Evolutionary conservation across 2,113 vertebrate genomes (phyloP).

Genomic region (Apteryx owenii): DNA sequence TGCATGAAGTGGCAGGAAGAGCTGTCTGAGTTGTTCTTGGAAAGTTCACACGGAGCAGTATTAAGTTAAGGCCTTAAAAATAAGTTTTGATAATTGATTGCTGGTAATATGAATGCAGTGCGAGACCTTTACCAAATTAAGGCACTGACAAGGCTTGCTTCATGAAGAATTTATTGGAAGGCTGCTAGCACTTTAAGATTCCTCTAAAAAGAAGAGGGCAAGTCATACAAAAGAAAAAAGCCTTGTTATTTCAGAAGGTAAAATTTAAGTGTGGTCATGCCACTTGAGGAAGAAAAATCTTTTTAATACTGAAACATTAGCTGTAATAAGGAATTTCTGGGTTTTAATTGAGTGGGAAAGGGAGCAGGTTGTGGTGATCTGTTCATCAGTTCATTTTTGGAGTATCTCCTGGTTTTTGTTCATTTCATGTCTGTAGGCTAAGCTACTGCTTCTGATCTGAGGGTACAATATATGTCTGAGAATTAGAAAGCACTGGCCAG

Average conservation of each 20-base stretch:
- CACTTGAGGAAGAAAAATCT: background rate
- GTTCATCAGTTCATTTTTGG: background rate
- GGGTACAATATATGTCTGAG: background rate
- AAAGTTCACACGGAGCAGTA: constrained; percentile 72
- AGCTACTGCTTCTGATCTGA: background rate
- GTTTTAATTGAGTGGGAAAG: background rate
- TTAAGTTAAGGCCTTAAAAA: constrained; percentile 55
- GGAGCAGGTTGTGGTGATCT: background rate
- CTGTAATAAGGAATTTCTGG: background rate
- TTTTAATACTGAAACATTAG: background rate
- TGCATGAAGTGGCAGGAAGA: constrained; percentile 80
- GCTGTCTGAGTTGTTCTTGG: constrained; percentile 75
- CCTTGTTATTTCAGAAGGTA: background rate
- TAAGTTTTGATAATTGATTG: constrained; percentile 44
- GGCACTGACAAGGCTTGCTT: background rate
- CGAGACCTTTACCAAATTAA: background rate
- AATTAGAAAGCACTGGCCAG: background rate
- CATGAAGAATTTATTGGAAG: background rate
- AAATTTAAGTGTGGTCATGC: background rate
- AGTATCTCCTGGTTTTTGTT: background rate
- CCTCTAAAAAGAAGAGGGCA: background rate
- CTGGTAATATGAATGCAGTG: background rate
- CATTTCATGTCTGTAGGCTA: background rate
- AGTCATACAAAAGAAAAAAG: background rate
- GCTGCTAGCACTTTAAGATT: background rate